These are phyloP conservation scores for Hypomesus transpacificus DNA, from an alignment of 2,113 vertebrate species.

Conservation along the genomic window DNA sequence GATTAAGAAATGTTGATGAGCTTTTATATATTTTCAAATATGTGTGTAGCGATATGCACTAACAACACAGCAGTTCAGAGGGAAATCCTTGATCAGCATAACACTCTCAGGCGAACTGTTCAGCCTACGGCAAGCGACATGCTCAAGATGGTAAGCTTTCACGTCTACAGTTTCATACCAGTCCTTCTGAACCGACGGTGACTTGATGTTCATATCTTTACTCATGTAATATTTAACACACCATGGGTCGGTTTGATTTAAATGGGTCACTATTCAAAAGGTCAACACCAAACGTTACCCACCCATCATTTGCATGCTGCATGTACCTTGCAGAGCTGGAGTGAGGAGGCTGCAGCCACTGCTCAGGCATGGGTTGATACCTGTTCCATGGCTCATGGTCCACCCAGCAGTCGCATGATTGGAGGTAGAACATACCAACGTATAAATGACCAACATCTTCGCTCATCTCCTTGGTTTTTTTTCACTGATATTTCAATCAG, in stretches of 20 bases:
- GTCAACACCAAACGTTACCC: not conserved
- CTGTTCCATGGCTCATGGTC: conserved; percentile 58
- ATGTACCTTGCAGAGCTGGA: conserved; percentile 51
- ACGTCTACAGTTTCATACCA: not conserved
- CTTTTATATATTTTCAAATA: not conserved
- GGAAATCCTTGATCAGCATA: conserved; percentile 61
- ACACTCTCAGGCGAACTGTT: conserved; percentile 57
- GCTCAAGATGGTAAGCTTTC: conserved; percentile 62
- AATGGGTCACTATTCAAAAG: too few species aligned
- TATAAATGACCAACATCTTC: too few species aligned
- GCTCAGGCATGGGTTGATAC: conserved; percentile 60
- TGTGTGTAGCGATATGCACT: conserved; percentile 44
- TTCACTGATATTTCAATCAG: too few species aligned
- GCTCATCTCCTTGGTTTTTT: too few species aligned
- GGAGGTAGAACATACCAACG: conserved; percentile 37
- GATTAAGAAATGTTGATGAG: not conserved
- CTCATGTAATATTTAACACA: too few species aligned
- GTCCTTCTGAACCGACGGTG: too few species aligned
- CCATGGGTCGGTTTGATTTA: too few species aligned
- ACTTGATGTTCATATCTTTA: too few species aligned
- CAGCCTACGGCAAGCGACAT: conserved; percentile 59
- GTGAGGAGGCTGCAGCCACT: conserved; percentile 28
- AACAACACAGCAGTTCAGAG: conserved; percentile 37
- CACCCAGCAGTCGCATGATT: conserved; percentile 40
- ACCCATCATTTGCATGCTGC: not conserved